Conservation (phyloP, 2,888 invertebrate genomes). For the Eilema depressum region DNA sequence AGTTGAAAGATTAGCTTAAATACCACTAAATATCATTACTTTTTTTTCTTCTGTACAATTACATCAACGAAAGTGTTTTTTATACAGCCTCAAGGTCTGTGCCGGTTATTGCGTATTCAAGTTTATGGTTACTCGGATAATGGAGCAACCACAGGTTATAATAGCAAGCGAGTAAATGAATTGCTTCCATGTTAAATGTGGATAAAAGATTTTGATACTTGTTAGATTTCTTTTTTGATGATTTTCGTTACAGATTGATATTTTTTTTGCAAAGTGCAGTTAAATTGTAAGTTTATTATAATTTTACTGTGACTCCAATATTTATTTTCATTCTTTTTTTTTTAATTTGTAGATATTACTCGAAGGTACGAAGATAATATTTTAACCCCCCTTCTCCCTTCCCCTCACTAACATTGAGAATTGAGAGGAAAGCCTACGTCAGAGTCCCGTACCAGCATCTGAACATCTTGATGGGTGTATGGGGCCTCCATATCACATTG, state of each 20-base stretch:
- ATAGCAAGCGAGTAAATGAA: conserved; percentile 55
- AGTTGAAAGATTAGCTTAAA: neutral
- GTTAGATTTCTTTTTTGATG: neutral
- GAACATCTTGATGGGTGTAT: too few relatives aligned
- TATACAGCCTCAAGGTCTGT: conserved; percentile 44
- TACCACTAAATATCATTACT: conserved; percentile 1
- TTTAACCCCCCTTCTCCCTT: too few relatives aligned
- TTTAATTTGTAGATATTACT: neutral
- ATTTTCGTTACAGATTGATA: neutral
- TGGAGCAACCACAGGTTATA: conserved; percentile 46
- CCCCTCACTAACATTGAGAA: too few relatives aligned
- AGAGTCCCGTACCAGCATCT: too few relatives aligned
- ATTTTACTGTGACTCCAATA: neutral
- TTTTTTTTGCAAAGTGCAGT: neutral
- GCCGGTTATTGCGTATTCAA: conserved; percentile 57
- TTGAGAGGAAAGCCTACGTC: too few relatives aligned
- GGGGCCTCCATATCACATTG: too few relatives aligned
- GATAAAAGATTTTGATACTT: conserved; percentile 30
- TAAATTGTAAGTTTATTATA: neutral
- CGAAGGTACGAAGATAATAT: neutral
- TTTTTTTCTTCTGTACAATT: conserved; percentile 36
- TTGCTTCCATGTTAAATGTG: conserved; percentile 25
- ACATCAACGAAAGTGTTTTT: conserved; percentile 48
- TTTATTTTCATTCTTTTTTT: neutral
- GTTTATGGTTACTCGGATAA: conserved; percentile 58